These are phyloP conservation scores for Diploptera punctata DNA, from an alignment of 2,888 invertebrate species.

Conservation along the genomic window DNA sequence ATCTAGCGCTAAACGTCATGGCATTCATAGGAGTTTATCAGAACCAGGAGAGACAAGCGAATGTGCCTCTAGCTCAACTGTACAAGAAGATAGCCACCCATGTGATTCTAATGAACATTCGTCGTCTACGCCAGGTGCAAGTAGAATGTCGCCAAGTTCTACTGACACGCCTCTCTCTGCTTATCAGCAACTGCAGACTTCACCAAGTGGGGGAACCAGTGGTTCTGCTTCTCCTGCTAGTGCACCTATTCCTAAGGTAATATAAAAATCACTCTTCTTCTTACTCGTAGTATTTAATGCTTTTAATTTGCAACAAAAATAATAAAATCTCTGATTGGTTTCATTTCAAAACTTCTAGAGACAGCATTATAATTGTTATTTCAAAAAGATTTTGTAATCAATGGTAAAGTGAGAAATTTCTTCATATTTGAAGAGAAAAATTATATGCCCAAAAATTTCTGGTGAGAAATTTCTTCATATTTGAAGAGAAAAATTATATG, in stretches of 20 bases:
- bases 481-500: too few species aligned
- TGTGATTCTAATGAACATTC: constrained; percentile 14
- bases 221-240: constrained; percentile 26
- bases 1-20: constrained; percentile 41
- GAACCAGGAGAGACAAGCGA: constrained; percentile 26
- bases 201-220: constrained; percentile 20
- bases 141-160: constrained; percentile 15
- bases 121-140: constrained; percentile 2
- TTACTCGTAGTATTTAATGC: too few species aligned
- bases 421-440: too few species aligned
- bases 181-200: constrained; percentile 25
- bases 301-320: too few species aligned
- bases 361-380: too few species aligned
- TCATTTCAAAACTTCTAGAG: too few species aligned
- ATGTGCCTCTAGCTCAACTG: background rate
- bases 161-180: background rate
- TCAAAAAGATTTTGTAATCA: too few species aligned
- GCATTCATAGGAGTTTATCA: constrained; percentile 25
- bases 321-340: too few species aligned
- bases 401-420: too few species aligned
- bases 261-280: too few species aligned
- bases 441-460: too few species aligned
- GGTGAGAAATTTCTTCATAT: too few species aligned
- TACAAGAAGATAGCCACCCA: background rate
- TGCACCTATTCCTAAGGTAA: constrained; percentile 30